These are phyloP conservation scores for Eupsilia transversa DNA, from an alignment of 2,888 invertebrate genomes.

Conservation along the genomic window DNA sequence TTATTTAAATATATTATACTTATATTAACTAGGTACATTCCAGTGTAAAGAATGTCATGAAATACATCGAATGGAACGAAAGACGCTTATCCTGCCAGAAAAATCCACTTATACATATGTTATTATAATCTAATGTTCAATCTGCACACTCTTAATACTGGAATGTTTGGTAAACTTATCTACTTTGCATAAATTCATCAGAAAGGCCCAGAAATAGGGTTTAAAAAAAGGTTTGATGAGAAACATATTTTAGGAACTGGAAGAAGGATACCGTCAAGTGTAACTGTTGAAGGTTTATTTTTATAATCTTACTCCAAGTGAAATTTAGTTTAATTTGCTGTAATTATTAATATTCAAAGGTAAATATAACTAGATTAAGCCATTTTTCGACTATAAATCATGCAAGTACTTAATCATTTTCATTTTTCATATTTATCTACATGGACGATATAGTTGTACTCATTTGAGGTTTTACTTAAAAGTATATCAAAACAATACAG, in stretches of 20 bases:
- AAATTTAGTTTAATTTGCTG: background rate
- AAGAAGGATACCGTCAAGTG: conserved; percentile 14
- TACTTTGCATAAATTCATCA: conserved; percentile 52
- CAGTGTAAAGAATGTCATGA: conserved; percentile 22
- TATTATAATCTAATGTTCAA: background rate
- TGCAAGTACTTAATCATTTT: background rate
- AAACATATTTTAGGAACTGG: conserved; percentile 26
- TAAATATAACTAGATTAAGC: background rate
- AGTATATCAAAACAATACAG: background rate
- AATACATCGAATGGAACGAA: background rate
- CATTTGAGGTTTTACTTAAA: background rate
- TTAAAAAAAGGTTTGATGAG: background rate
- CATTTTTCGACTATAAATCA: background rate
- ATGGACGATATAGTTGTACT: conserved; percentile 25
- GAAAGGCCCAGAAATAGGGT: conserved; percentile 36
- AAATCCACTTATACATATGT: background rate
- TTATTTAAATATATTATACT: conserved; percentile 29
- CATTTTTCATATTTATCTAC: background rate
- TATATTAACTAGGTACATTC: conserved; percentile 22
- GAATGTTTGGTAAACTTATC: conserved; percentile 27
- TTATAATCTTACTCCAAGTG: background rate
- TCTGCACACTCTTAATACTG: conserved; percentile 15
- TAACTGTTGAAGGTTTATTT: background rate
- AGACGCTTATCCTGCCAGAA: background rate
- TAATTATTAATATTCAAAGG: background rate